Conservation (phyloP, 1,140 invertebrate species). For the Heliconius melpomene region DNA sequence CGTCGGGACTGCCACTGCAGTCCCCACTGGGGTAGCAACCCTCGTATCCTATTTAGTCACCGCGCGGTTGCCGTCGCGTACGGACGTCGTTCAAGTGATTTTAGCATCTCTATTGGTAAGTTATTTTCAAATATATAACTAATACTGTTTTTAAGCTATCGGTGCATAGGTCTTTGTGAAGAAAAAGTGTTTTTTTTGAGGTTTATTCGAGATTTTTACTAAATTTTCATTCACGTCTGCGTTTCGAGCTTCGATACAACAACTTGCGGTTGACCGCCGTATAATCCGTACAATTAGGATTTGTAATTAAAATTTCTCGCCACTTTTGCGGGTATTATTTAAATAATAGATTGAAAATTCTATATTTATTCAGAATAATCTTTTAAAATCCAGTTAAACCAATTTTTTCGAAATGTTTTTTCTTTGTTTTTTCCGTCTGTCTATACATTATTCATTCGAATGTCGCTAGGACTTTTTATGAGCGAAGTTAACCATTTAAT, state of each 20-base stretch:
- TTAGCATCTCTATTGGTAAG: background rate
- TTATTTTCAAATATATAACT: background rate
- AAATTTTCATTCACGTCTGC: background rate
- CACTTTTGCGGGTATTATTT: background rate
- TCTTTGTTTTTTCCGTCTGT: too few species aligned
- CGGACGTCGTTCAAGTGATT: background rate
- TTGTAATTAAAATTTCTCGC: background rate
- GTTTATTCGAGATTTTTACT: background rate
- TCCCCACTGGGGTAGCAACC: slow-evolving; percentile 1
- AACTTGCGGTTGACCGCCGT: background rate
- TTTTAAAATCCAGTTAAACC: background rate
- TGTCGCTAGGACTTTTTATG: slow-evolving; percentile 27
- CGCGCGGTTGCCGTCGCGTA: slow-evolving; percentile 9
- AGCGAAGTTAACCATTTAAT: slow-evolving; percentile 32
- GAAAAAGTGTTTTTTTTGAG: background rate
- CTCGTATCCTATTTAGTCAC: slow-evolving; percentile 6
- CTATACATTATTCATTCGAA: slow-evolving; percentile 21
- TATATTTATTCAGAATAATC: background rate
- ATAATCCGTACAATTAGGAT: background rate
- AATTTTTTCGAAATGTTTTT: background rate
- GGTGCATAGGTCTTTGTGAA: background rate
- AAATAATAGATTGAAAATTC: background rate
- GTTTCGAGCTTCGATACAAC: background rate
- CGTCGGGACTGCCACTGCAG: background rate
- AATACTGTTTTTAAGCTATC: background rate